Conservation (phyloP, 2,888 invertebrate genomes). For the Nudaria mundana region DNA sequence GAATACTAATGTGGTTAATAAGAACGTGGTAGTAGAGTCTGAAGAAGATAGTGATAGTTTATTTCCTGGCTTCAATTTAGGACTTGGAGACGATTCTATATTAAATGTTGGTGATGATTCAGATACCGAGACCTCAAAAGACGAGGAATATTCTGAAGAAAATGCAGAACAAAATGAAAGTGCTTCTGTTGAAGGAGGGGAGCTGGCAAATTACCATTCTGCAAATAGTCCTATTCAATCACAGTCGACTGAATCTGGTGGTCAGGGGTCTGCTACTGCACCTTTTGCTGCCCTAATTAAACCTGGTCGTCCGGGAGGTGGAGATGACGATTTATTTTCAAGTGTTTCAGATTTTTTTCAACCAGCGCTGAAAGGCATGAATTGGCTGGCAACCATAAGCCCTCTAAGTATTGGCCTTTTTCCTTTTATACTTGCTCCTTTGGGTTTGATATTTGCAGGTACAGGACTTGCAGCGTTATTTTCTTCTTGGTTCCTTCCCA, state of each 20-base stretch:
- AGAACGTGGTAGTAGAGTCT: slow-evolving; percentile 73
- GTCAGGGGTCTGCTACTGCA: slow-evolving; percentile 47
- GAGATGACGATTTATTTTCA: slow-evolving; percentile 76
- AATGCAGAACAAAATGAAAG: slow-evolving; percentile 55
- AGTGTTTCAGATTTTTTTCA: slow-evolving; percentile 68
- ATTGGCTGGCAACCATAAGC: slow-evolving; percentile 78
- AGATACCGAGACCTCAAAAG: slow-evolving; percentile 46
- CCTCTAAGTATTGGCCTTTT: slow-evolving; percentile 82
- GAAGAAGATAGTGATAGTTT: slow-evolving; percentile 61
- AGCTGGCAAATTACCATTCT: slow-evolving; percentile 61
- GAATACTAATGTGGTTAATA: slow-evolving; percentile 85
- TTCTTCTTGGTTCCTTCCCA: slow-evolving; percentile 83
- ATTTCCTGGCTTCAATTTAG: slow-evolving; percentile 62
- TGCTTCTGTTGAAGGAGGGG: slow-evolving; percentile 59
- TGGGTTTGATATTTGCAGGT: slow-evolving; percentile 82
- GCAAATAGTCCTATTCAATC: slow-evolving; percentile 41
- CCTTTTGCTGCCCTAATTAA: slow-evolving; percentile 47
- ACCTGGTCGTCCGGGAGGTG: slow-evolving; percentile 51
- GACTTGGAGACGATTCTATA: slow-evolving; percentile 55
- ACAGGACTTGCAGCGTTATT: slow-evolving; percentile 83
- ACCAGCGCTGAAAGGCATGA: slow-evolving; percentile 74
- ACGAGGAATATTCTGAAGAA: slow-evolving; percentile 54
- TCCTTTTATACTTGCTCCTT: slow-evolving; percentile 83
- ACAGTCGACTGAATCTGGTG: slow-evolving; percentile 48
- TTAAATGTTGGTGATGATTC: slow-evolving; percentile 49